A percentile compares a stretch with the other conserved stretches of the same genome.
phyloP scores from a whole-genome alignment of 64 coral and sea anemone genomes.

The Porites lutea region DNA sequence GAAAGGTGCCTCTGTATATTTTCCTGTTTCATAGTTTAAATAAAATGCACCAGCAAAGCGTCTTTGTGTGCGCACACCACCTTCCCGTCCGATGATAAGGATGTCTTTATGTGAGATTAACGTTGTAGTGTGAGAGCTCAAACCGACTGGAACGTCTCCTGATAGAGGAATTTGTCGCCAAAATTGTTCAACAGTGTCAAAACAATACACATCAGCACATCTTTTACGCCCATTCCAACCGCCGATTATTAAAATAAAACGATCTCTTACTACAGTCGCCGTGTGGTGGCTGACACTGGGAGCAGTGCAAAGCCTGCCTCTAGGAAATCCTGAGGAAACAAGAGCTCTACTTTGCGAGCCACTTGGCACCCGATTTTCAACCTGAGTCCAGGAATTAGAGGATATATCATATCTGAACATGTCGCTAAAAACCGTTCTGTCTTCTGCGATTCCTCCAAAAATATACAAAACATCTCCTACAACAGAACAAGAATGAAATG shows the following conservation, averaged over 20 bases:
- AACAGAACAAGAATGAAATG: conserved; percentile 91
- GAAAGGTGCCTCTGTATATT: conserved; percentile 82
- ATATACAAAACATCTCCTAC: conserved; percentile 71
- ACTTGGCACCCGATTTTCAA: conserved; percentile 15
- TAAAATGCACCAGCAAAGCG: conserved; percentile 94
- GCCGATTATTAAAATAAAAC: conserved; percentile 89
- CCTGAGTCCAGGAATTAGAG: conserved; percentile 64
- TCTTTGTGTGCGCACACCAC: conserved; percentile 91
- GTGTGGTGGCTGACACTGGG: conserved; percentile 92
- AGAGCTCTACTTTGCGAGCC: conserved; percentile 19
- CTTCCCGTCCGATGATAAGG: conserved; percentile 91
- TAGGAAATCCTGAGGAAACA: conserved; percentile 53
- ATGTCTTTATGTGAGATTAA: conserved; percentile 74
- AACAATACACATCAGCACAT: conserved; percentile 84
- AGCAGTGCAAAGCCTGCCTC: conserved; percentile 50
- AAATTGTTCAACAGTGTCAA: conserved; percentile 64
- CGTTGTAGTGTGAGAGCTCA: conserved; percentile 93
- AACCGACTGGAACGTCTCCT: conserved; percentile 90
- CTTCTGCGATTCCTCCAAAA: conserved; percentile 86
- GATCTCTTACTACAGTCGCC: conserved; percentile 73
- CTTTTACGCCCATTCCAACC: conserved; percentile 98
- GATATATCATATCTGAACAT: conserved; percentile 74
- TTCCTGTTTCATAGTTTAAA: conserved; percentile 84
- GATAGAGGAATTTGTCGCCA: conserved; percentile 75
- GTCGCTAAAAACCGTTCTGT: conserved; percentile 74